These are phyloP conservation scores for Mastacembelus armatus DNA, from an alignment of 2,797 vertebrate species.

Conservation along the genomic window DNA sequence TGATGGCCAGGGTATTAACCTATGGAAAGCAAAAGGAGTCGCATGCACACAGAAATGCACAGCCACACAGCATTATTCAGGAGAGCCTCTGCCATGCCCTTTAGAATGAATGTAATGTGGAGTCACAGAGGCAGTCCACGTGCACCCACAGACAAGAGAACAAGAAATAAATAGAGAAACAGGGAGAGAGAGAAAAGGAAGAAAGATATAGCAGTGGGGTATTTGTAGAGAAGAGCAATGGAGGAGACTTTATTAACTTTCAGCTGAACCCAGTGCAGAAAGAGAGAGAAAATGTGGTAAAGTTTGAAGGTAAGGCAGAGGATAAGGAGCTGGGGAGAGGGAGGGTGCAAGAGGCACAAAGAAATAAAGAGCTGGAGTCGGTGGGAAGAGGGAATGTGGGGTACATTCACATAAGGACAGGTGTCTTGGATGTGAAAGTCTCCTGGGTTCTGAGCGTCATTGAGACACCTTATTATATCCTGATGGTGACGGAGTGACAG, in stretches of 20 bases:
- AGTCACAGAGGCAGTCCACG: slow-evolving; percentile 27
- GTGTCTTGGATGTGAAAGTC: slow-evolving; percentile 73
- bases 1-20: slow-evolving; percentile 41
- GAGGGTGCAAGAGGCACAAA: slow-evolving; percentile 51
- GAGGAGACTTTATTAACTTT: slow-evolving; percentile 59
- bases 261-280: slow-evolving; percentile 60
- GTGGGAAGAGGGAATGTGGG: slow-evolving; percentile 47
- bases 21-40: slow-evolving; percentile 21
- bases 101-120: slow-evolving; percentile 52
- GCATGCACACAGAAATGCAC: slow-evolving; percentile 27
- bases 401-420: slow-evolving; percentile 65
- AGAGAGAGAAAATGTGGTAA: slow-evolving; percentile 59
- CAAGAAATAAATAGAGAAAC: slow-evolving; percentile 14
- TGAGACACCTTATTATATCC: slow-evolving; percentile 75
- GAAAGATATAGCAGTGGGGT: slow-evolving; percentile 27
- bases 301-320: slow-evolving; percentile 60
- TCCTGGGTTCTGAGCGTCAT: slow-evolving; percentile 67
- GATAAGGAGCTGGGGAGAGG: slow-evolving; percentile 37
- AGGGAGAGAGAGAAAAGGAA: slow-evolving; percentile 2
- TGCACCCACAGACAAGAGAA: slow-evolving; percentile 42
- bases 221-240: slow-evolving; percentile 39
- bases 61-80: slow-evolving; percentile 43
- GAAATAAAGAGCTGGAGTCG: slow-evolving; percentile 51
- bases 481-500: slow-evolving; percentile 73
- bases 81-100: slow-evolving; percentile 49